Evolutionary conservation across 2,797 vertebrate genomes (phyloP).

Genomic region (Arrhamphus sclerolepis): DNA sequence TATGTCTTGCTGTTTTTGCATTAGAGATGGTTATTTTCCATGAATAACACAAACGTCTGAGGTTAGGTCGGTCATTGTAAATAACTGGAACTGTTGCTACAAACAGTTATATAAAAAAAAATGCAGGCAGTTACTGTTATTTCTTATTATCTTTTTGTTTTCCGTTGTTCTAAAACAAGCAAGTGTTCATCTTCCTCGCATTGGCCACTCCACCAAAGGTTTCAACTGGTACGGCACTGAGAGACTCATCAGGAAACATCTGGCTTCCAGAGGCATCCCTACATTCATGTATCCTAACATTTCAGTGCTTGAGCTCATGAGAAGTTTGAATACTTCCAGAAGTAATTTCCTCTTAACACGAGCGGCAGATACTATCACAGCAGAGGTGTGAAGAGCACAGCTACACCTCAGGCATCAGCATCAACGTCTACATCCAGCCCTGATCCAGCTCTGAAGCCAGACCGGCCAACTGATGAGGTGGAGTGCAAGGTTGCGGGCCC

Average conservation of each 20-base stretch:
- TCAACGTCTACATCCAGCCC: slow-evolving; percentile 20
- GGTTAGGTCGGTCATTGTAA: no score
- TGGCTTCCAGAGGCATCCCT: slow-evolving; percentile 84
- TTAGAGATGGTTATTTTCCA: no score
- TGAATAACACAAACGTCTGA: no score
- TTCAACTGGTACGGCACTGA: slow-evolving; percentile 98
- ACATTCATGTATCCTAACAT: slow-evolving; percentile 88
- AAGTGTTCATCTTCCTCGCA: slow-evolving; percentile 92
- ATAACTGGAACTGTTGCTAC: no score
- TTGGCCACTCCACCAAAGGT: slow-evolving; percentile 88
- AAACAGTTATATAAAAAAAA: not conserved
- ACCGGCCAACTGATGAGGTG: not conserved
- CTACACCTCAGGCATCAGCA: slow-evolving; percentile 23
- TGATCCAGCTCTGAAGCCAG: not conserved
- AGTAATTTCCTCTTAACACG: slow-evolving; percentile 34
- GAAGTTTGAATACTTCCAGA: not conserved
- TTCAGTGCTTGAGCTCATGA: not conserved
- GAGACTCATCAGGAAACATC: slow-evolving; percentile 89
- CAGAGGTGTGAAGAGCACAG: slow-evolving; percentile 37
- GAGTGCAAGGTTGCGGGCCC: slow-evolving; percentile 15
- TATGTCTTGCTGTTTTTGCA: no score
- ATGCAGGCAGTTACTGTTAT: not conserved
- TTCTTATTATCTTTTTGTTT: slow-evolving; percentile 5
- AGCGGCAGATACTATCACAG: slow-evolving; percentile 88
- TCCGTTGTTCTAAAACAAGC: slow-evolving; percentile 79